These are phyloP conservation scores for Mastomys coucha DNA, from an alignment of 2,113 vertebrate species.

Conservation along the genomic window DNA sequence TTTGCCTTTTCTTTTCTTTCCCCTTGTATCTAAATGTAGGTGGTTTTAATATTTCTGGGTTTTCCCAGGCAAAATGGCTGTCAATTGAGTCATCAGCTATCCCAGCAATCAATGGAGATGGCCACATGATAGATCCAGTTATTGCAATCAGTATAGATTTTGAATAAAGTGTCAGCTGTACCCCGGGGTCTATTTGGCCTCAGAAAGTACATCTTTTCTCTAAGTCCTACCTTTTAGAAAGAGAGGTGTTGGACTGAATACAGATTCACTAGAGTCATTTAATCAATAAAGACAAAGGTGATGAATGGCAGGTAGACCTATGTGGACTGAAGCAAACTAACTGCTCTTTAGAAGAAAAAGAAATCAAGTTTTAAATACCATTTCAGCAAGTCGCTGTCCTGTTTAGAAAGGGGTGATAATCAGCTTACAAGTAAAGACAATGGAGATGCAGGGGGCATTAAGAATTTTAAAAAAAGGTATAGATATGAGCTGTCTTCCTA, in stretches of 20 bases:
- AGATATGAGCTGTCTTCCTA: not conserved
- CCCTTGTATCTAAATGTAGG: not conserved
- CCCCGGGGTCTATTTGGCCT: constrained; percentile 44
- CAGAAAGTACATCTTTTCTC: constrained; percentile 53
- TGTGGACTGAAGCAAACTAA: constrained; percentile 29
- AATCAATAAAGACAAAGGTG: constrained; percentile 72
- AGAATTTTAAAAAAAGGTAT: not conserved
- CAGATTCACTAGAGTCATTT: constrained; percentile 69
- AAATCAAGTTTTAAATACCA: not conserved
- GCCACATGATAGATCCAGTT: constrained; percentile 64
- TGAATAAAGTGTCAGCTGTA: constrained; percentile 69
- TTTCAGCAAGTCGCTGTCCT: not conserved
- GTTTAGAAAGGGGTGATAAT: not conserved
- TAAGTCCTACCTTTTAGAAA: constrained; percentile 43
- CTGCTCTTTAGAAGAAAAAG: not conserved
- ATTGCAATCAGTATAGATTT: constrained; percentile 78
- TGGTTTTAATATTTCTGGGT: not conserved
- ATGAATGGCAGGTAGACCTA: constrained; percentile 63
- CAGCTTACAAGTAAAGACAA: not conserved
- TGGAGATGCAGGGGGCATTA: not conserved
- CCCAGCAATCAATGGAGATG: constrained; percentile 70
- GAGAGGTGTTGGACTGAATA: constrained; percentile 71
- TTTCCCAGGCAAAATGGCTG: constrained; percentile 51
- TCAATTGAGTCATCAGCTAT: constrained; percentile 20
- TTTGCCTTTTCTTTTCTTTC: too few relatives aligned